Percentiles rank a stretch among this genome's conserved stretches.
Conservation (phyloP, 2,888 invertebrate species). For the Drosophila cognata region DNA sequence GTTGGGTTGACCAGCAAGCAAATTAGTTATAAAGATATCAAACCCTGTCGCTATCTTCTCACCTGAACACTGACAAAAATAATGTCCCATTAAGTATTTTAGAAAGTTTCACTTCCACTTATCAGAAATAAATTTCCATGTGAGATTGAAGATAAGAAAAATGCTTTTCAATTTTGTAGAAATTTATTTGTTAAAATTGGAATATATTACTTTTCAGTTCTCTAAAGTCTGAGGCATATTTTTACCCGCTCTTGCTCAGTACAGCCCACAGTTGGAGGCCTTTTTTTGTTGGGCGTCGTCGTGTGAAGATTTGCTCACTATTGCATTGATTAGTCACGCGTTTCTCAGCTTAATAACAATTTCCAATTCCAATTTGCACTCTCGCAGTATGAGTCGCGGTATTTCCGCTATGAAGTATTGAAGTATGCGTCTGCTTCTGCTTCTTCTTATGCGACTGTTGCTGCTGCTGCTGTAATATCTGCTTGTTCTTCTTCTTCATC, state of each 20-base stretch:
- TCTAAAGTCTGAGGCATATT: not conserved
- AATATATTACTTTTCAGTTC: not conserved
- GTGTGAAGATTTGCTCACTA: slow-evolving; percentile 73
- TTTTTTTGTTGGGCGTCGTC: slow-evolving; percentile 14
- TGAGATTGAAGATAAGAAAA: not conserved
- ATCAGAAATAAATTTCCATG: not conserved
- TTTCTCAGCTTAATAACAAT: slow-evolving; percentile 19
- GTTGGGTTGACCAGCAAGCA: slow-evolving; percentile 24
- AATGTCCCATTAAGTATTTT: not conserved
- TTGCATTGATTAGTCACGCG: slow-evolving; percentile 81
- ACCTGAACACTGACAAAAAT: not conserved
- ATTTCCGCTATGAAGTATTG: slow-evolving; percentile 40
- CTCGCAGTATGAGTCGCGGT: slow-evolving; percentile 13
- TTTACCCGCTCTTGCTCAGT: not conserved
- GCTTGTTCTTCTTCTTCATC: not conserved
- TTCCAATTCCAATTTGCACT: slow-evolving; percentile 16
- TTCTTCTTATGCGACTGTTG: slow-evolving; percentile 1
- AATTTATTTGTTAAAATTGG: not conserved
- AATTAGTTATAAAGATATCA: slow-evolving; percentile 61
- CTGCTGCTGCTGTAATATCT: slow-evolving; percentile 8
- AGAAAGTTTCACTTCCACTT: not conserved
- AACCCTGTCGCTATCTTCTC: not conserved
- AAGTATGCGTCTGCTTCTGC: slow-evolving; percentile 17
- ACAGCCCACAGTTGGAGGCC: slow-evolving; percentile 20
- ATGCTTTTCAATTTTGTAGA: not conserved